Percentiles rank a stretch among this genome's conserved stretches.
phyloP scores from a whole-genome alignment of 2,113 vertebrate genomes.

The Oncorhynchus gorbuscha region DNA sequence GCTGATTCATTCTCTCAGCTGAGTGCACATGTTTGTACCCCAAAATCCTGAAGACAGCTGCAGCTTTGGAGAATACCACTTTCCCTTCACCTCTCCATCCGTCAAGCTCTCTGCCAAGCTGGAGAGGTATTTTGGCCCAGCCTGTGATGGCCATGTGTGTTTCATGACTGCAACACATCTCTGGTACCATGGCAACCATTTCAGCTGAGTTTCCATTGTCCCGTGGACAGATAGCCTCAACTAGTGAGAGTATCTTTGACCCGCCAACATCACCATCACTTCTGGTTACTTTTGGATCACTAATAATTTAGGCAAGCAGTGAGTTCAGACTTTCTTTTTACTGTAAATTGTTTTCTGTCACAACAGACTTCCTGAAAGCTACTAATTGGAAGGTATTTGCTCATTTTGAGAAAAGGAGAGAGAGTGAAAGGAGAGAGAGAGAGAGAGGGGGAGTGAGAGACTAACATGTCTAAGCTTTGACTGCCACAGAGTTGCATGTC shows the following conservation, averaged over 20 bases:
- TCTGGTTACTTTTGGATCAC: constrained; percentile 34
- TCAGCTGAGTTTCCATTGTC: too few species aligned
- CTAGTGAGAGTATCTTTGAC: too few species aligned
- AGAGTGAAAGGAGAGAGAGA: constrained; percentile 25
- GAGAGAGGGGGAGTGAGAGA: background rate
- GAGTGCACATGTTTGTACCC: constrained; percentile 29
- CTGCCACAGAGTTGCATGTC: constrained; percentile 57
- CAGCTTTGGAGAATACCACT: constrained; percentile 18
- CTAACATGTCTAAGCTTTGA: constrained; percentile 13
- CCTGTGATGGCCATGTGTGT: constrained; percentile 46
- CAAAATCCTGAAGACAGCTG: constrained; percentile 23
- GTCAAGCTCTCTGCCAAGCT: constrained; percentile 34
- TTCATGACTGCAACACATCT: constrained; percentile 40
- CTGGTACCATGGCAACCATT: constrained; percentile 28
- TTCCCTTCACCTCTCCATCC: constrained; percentile 24
- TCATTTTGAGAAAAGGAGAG: constrained; percentile 51
- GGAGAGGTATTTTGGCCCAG: constrained; percentile 27
- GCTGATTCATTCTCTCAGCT: constrained; percentile 17
- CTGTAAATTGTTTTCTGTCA: constrained; percentile 66
- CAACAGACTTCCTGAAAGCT: constrained; percentile 63
- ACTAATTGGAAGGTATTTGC: constrained; percentile 67
- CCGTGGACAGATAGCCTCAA: too few species aligned
- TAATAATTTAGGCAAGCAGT: constrained; percentile 37
- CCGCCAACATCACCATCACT: background rate
- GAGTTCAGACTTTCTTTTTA: constrained; percentile 42